A percentile compares a stretch with the other conserved stretches of the same genome.
Conservation (phyloP, 2,888 invertebrate genomes). For the Xestia sexstrigata region DNA sequence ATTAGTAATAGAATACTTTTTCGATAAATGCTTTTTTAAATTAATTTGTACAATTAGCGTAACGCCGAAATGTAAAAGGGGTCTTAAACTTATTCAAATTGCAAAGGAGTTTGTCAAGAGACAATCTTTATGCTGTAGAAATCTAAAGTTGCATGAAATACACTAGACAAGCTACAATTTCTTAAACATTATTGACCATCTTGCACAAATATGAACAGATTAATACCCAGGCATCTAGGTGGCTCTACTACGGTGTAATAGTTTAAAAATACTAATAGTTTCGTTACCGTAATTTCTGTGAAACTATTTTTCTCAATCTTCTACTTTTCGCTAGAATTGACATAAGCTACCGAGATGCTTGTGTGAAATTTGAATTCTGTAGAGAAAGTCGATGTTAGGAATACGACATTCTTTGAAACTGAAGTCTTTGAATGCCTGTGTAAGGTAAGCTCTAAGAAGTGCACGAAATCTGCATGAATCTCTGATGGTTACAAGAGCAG, state of each 20-base stretch:
- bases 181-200: not conserved
- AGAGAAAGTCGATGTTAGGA: not conserved
- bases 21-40: too few species aligned
- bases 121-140: not conserved
- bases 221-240: not conserved
- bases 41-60: too few species aligned
- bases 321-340: not conserved
- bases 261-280: too few species aligned
- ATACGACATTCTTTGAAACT: not conserved
- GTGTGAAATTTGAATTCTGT: not conserved
- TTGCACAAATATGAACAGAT: not conserved
- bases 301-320: not conserved
- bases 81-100: too few species aligned
- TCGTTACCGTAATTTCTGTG: too few species aligned
- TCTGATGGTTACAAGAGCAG: not conserved
- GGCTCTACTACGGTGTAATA: too few species aligned
- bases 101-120: not conserved
- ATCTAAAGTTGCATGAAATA: not conserved
- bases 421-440: too few species aligned
- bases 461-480: not conserved
- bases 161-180: not conserved
- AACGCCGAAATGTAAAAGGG: too few species aligned
- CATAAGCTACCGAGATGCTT: not conserved
- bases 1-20: too few species aligned
- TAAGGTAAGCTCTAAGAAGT: too few species aligned